These are phyloP conservation scores for Saguinus midas DNA, from an alignment of 2,113 vertebrate genomes.

Conservation along the genomic window DNA sequence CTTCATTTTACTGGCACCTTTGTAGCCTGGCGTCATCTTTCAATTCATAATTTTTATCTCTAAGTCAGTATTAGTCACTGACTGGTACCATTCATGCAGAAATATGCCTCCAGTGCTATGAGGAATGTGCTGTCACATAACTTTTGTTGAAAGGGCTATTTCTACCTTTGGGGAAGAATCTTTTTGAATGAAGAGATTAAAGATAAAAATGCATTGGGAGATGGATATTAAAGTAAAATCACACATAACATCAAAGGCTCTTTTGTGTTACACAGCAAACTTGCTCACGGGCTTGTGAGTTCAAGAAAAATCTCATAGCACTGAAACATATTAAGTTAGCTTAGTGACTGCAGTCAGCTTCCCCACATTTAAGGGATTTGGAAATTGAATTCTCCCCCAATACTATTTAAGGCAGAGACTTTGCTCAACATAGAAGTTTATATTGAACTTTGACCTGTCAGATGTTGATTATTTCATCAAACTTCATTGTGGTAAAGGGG, in stretches of 20 bases:
- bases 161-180: not conserved
- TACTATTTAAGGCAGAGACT: not conserved
- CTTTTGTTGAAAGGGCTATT: not conserved
- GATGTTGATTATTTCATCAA: not conserved
- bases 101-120: not conserved
- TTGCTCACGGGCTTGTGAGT: not conserved
- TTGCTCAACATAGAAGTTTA: not conserved
- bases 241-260: not conserved
- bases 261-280: not conserved
- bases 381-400: not conserved
- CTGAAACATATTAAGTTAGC: not conserved
- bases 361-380: not conserved
- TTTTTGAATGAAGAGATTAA: conserved; percentile 12
- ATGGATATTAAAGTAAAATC: conserved; percentile 5
- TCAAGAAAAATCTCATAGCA: not conserved
- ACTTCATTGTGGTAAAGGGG: not conserved
- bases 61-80: conserved; percentile 5
- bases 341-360: not conserved
- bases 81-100: conserved; percentile 27
- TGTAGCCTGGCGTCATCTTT: not conserved
- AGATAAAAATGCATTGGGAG: not conserved
- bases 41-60: conserved; percentile 23
- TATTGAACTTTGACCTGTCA: not conserved
- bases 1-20: not conserved
- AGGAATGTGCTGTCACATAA: not conserved